A percentile compares a stretch with the other conserved stretches of the same genome.
phyloP scores from a whole-genome alignment of 2,888 invertebrate species.

The Scaptomyza tumidula region DNA sequence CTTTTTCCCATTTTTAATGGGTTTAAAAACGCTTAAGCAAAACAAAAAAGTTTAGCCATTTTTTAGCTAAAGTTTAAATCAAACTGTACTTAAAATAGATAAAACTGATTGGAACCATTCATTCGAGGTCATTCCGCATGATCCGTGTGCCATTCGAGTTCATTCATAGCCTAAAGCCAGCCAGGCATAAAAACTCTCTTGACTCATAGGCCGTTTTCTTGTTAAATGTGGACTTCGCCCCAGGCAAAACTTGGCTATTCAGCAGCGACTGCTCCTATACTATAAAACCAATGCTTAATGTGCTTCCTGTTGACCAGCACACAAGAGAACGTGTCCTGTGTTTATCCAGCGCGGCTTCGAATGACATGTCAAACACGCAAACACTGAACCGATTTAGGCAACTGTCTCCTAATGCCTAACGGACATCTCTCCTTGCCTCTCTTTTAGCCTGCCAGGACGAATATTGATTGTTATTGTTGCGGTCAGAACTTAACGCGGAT shows the following conservation, averaged over 20 bases:
- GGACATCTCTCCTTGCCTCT: not conserved
- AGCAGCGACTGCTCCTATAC: conserved; percentile 26
- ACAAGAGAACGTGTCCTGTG: conserved; percentile 45
- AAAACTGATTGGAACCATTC: not conserved
- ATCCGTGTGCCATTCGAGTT: not conserved
- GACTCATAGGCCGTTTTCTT: conserved; percentile 57
- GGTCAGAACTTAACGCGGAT: conserved; percentile 66
- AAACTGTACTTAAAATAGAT: not conserved
- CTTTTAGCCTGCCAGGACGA: conserved; percentile 23
- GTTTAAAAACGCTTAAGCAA: not conserved
- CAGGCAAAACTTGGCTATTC: conserved; percentile 31
- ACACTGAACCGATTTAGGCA: conserved; percentile 42
- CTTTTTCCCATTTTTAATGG: too few species aligned
- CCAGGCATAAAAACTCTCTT: conserved; percentile 38
- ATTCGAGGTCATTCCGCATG: not conserved
- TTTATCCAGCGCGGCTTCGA: conserved; percentile 57
- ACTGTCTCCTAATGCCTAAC: conserved; percentile 7
- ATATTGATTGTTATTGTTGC: conserved; percentile 73
- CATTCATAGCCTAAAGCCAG: conserved; percentile 30
- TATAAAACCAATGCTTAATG: conserved; percentile 61
- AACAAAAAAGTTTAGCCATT: not conserved
- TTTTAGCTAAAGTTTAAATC: not conserved
- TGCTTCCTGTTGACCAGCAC: conserved; percentile 72
- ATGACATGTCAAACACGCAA: conserved; percentile 76
- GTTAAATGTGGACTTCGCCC: conserved; percentile 44